phyloP scores from a whole-genome alignment of 2,888 invertebrate species.

The Unio delphinus region DNA sequence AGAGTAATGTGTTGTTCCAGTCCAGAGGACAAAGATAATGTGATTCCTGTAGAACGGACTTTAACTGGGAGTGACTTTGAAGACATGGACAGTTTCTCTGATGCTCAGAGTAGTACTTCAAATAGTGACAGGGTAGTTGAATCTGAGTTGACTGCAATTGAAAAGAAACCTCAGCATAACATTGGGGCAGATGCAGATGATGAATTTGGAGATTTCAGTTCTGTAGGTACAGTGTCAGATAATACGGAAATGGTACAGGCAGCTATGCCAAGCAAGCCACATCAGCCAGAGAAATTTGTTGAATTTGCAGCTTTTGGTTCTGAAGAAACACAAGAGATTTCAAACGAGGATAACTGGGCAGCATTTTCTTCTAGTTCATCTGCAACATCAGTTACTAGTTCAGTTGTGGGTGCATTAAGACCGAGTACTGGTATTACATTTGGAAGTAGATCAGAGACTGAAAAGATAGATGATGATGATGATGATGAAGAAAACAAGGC shows the following conservation, averaged over 20 bases:
- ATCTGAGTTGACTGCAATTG: too few relatives aligned
- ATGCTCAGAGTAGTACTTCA: too few relatives aligned
- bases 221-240: neutral
- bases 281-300: neutral
- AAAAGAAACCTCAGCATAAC: too few relatives aligned
- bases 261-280: neutral
- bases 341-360: constrained; percentile 32
- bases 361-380: constrained; percentile 24
- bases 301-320: constrained; percentile 12
- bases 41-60: too few relatives aligned
- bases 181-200: constrained; percentile 8
- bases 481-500: constrained; percentile 30
- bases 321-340: constrained; percentile 1
- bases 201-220: constrained; percentile 26
- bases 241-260: too few relatives aligned
- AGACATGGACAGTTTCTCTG: too few relatives aligned
- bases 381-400: too few relatives aligned
- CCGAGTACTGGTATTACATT: constrained; percentile 10
- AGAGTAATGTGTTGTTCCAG: too few relatives aligned
- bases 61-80: too few relatives aligned
- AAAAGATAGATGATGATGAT: constrained; percentile 10
- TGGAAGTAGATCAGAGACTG: constrained; percentile 2
- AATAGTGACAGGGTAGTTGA: too few relatives aligned
- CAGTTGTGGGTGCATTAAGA: too few relatives aligned
- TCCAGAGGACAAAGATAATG: too few relatives aligned